These are phyloP conservation scores for Aythya baeri DNA, from an alignment of 2,113 vertebrate genomes.

Conservation along the genomic window DNA sequence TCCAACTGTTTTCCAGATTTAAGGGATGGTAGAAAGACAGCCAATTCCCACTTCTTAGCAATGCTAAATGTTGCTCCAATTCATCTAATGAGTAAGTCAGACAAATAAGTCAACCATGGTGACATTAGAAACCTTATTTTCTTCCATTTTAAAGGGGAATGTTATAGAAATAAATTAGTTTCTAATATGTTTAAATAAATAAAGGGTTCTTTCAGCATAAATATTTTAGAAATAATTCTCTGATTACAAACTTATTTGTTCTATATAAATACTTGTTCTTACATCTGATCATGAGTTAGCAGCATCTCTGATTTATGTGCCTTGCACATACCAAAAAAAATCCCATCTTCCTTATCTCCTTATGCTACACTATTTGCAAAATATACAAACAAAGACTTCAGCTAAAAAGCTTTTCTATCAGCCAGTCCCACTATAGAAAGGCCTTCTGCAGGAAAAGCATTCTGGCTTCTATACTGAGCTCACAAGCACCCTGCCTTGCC, in stretches of 20 bases:
- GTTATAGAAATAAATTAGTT: neutral
- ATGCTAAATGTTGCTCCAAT: neutral
- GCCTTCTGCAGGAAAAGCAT: neutral
- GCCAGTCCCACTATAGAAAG: neutral
- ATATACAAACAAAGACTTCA: neutral
- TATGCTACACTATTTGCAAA: neutral
- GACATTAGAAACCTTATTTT: neutral
- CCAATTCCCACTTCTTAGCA: neutral
- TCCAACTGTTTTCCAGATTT: constrained; percentile 42
- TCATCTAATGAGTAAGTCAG: constrained; percentile 35
- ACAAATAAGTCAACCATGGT: neutral
- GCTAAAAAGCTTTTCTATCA: neutral
- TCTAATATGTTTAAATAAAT: neutral
- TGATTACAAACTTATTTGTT: neutral
- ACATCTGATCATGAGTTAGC: neutral
- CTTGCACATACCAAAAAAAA: neutral
- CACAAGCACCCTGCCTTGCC: neutral
- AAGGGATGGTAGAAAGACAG: neutral
- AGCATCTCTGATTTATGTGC: neutral
- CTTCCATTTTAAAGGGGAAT: neutral
- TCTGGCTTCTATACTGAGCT: neutral
- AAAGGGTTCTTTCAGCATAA: neutral
- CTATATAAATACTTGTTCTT: neutral
- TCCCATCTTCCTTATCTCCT: neutral
- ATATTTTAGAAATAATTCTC: neutral